phyloP scores from a whole-genome alignment of 2,113 vertebrate species.

The Pachycephala philippinensis region DNA sequence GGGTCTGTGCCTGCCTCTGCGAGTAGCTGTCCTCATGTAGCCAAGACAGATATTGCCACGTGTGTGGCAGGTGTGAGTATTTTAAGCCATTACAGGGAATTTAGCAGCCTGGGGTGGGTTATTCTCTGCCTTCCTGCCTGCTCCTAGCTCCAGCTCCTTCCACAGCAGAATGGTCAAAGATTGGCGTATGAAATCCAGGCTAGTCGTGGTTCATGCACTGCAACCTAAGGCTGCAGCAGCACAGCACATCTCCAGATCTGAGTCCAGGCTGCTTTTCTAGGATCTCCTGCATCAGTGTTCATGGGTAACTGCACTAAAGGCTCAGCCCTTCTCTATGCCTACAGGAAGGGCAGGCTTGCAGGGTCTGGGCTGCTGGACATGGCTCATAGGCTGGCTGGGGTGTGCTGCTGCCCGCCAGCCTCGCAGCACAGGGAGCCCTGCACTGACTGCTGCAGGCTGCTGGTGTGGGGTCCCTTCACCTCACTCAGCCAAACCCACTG shows the following conservation, averaged over 20 bases:
- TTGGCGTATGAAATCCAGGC: background rate
- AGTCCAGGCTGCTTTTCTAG: background rate
- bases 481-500: accelerated
- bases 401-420: background rate
- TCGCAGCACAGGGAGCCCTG: accelerated
- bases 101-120: background rate
- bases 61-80: background rate
- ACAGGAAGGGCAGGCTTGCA: background rate
- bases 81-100: background rate
- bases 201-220: accelerated
- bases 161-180: background rate
- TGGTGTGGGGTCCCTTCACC: background rate
- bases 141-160: background rate
- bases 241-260: background rate
- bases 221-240: accelerated
- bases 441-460: accelerated
- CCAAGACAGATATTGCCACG: background rate
- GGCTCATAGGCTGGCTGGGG: accelerated
- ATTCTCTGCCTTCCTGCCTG: background rate
- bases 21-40: background rate
- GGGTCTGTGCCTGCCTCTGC: background rate
- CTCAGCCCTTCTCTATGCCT: background rate
- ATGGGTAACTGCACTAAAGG: background rate
- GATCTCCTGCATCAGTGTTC: accelerated
- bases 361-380: background rate